Conservation (phyloP, 1,140 invertebrate species). For the Tribolium castaneum region DNA sequence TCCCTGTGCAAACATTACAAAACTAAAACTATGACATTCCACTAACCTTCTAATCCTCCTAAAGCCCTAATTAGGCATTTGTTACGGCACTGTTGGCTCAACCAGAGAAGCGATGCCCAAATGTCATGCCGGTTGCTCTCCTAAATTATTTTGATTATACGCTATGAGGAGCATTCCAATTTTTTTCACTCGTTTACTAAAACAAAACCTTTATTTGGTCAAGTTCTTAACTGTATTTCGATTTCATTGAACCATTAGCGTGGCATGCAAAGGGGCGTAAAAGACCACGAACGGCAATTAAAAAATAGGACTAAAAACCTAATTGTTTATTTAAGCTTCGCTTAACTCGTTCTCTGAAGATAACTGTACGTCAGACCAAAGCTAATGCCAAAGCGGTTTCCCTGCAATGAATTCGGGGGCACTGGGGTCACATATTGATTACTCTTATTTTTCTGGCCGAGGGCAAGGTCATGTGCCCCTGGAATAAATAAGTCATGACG, state of each 20-base stretch:
- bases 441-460: not conserved
- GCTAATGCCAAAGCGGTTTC: not conserved
- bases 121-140: not conserved
- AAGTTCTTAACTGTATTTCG: not conserved
- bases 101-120: not conserved
- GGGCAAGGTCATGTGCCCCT: conserved; percentile 8
- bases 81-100: not conserved
- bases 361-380: conserved; percentile 16
- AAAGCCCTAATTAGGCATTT: not conserved
- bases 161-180: not conserved
- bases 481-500: not conserved
- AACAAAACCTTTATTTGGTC: not conserved
- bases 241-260: not conserved
- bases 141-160: not conserved
- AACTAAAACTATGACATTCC: not conserved
- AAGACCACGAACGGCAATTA: not conserved
- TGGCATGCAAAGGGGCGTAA: not conserved
- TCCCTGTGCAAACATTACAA: not conserved
- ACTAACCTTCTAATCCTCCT: not conserved
- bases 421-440: too few relatives aligned
- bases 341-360: not conserved
- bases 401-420: too few relatives aligned
- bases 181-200: not conserved
- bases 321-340: conserved; percentile 17
- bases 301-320: not conserved